These are phyloP conservation scores for Eilema caniola DNA, from an alignment of 2,888 invertebrate species.

Conservation along the genomic window DNA sequence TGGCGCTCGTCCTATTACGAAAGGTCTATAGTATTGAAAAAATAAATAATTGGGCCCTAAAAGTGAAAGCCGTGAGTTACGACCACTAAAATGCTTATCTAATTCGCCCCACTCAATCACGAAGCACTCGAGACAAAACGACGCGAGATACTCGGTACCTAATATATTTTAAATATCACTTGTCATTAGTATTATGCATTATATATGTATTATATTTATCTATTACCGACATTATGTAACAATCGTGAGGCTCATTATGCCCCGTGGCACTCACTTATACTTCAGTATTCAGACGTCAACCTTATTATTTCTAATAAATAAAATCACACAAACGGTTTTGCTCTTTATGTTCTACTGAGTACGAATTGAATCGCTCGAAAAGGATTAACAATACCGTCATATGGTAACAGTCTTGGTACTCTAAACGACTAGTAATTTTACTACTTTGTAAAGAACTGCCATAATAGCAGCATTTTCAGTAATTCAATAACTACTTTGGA, in stretches of 20 bases:
- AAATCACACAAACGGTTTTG: slow-evolving; percentile 27
- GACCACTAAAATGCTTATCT: slow-evolving; percentile 74
- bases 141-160: slow-evolving; percentile 69
- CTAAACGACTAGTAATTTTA: slow-evolving; percentile 44
- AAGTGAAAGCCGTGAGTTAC: slow-evolving; percentile 76
- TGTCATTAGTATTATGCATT: slow-evolving; percentile 82
- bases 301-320: slow-evolving; percentile 37
- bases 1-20: slow-evolving; percentile 41
- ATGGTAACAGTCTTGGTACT: slow-evolving; percentile 29
- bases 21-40: slow-evolving; percentile 47
- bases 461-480: slow-evolving; percentile 39
- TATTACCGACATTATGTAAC: slow-evolving; percentile 78
- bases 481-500: slow-evolving; percentile 34
- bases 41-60: slow-evolving; percentile 66
- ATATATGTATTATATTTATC: slow-evolving; percentile 78
- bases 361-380: slow-evolving; percentile 28
- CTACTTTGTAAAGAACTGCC: slow-evolving; percentile 34
- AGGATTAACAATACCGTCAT: slow-evolving; percentile 21
- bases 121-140: slow-evolving; percentile 59
- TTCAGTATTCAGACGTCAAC: slow-evolving; percentile 48
- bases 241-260: slow-evolving; percentile 70
- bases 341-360: slow-evolving; percentile 32
- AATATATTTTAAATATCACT: slow-evolving; percentile 81
- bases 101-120: slow-evolving; percentile 82
- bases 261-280: slow-evolving; percentile 70